Conservation (phyloP, 2,888 invertebrate species). For the Cataglyphis albicans region DNA sequence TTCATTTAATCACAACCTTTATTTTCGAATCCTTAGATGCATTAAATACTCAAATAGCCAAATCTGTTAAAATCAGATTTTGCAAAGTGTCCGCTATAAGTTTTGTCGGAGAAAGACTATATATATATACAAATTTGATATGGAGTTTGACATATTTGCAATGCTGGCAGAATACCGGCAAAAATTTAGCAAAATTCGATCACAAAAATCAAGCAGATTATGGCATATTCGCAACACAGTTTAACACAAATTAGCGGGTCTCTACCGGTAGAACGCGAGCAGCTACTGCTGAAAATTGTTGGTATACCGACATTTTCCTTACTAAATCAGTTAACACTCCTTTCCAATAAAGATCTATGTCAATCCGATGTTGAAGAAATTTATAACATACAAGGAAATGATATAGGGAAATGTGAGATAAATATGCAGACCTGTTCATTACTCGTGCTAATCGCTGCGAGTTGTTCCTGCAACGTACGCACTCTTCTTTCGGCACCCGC, state of each 20-base stretch:
- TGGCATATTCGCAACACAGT: not conserved
- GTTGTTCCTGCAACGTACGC: conserved; percentile 88
- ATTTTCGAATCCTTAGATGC: conserved; percentile 1
- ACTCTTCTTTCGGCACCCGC: conserved; percentile 88
- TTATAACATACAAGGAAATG: not conserved
- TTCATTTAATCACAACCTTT: not conserved
- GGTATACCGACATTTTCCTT: not conserved
- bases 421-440: conserved; percentile 79
- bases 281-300: not conserved
- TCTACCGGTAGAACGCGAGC: not conserved
- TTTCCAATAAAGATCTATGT: not conserved
- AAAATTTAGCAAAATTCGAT: not conserved
- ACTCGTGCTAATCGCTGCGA: conserved; percentile 83
- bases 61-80: not conserved
- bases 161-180: not conserved
- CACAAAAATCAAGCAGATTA: not conserved
- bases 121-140: not conserved
- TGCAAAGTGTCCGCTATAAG: not conserved
- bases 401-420: not conserved
- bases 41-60: not conserved
- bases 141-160: not conserved
- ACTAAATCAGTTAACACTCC: not conserved
- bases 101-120: not conserved
- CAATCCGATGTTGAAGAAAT: not conserved
- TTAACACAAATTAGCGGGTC: not conserved